Evolutionary conservation across 2,797 vertebrate genomes (phyloP), one percentile per base, ranked within the genome.

Genomic region (Leuciscus waleckii): DNA sequence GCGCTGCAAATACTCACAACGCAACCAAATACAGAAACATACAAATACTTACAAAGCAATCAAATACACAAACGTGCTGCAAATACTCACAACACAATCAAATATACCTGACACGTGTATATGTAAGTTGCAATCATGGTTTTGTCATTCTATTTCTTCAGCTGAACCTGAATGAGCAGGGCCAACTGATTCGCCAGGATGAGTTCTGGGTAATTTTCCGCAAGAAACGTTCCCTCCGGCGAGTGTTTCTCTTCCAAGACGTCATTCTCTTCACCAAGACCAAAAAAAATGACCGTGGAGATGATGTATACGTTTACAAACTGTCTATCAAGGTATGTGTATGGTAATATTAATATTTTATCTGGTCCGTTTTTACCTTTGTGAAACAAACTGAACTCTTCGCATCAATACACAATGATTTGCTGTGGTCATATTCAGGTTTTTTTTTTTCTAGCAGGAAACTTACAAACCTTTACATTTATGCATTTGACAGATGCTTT

Each of bases 141-240:
- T 68, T 5, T 51, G 3, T 41, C 11, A 2, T 51, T 68, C 0
- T 56, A 37, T 68, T 32, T 61, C n/a, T 69, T 58, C 90, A 96
- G 96, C 94, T 96, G n/a, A 96, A 96, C 89, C 83, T 96, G 85
- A 96, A 96, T 87, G 95, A 96, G 87, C 95, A 96, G 89, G 95
- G 95, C 0, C 93, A 95, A 81, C 91, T 96, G 76, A 94, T 96
- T 83, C 92, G 94, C 0, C 95, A 96, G 85, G 95, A 96, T 39
- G 95, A 96, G 88, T 94, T 96, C 88, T 79, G 93, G 26, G 94
- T 96, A 0, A 95, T 92, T 1, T 95, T 95, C 87, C 91, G 94
- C 41, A 96, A 95, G 90, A 96, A 93, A 51, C 95, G 94, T 65
- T 94, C 93, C 79, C 92, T 90, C 76, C 94, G 95, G 0, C 94